These are phyloP conservation scores for Labeo catla DNA, from an alignment of 2,113 vertebrate species.

Conservation along the genomic window DNA sequence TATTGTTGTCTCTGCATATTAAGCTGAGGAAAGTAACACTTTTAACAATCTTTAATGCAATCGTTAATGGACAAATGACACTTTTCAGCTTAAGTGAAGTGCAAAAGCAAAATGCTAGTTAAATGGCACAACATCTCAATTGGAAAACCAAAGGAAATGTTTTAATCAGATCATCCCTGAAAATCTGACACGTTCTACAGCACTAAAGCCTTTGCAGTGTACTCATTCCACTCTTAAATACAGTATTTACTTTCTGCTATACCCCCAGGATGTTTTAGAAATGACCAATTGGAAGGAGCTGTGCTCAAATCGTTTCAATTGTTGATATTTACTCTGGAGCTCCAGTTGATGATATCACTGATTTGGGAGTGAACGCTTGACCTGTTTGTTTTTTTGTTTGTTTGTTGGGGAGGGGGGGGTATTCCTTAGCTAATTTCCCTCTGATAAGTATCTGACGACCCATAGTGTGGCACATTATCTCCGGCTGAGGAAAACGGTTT, in stretches of 20 bases:
- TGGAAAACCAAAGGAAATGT: constrained; percentile 44
- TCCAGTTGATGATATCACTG: constrained; percentile 66
- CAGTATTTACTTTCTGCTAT: constrained; percentile 25
- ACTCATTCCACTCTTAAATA: constrained; percentile 29
- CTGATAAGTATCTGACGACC: constrained; percentile 79
- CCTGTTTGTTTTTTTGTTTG: constrained; percentile 72
- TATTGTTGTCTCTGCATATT: neutral
- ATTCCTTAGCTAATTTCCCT: constrained; percentile 77
- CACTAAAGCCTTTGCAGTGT: constrained; percentile 35
- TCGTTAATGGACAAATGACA: neutral
- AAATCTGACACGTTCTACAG: constrained; percentile 61
- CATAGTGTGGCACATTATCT: constrained; percentile 77
- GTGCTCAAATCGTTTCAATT: constrained; percentile 55
- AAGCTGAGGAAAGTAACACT: neutral
- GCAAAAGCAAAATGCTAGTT: neutral
- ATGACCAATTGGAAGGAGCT: constrained; percentile 65
- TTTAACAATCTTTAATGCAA: neutral
- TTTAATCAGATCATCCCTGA: constrained; percentile 66
- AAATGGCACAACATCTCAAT: too few species aligned
- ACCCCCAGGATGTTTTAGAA: constrained; percentile 58
- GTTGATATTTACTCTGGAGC: constrained; percentile 68
- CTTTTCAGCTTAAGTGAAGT: neutral
- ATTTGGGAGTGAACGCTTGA: constrained; percentile 68
- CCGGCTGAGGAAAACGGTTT: constrained; percentile 70
- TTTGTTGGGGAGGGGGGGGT: constrained; percentile 57